A percentile compares a stretch with the other conserved stretches of the same genome.
These are phyloP conservation scores for Pantherophis guttatus DNA, from an alignment of 2,113 vertebrate species.

Conservation along the genomic window DNA sequence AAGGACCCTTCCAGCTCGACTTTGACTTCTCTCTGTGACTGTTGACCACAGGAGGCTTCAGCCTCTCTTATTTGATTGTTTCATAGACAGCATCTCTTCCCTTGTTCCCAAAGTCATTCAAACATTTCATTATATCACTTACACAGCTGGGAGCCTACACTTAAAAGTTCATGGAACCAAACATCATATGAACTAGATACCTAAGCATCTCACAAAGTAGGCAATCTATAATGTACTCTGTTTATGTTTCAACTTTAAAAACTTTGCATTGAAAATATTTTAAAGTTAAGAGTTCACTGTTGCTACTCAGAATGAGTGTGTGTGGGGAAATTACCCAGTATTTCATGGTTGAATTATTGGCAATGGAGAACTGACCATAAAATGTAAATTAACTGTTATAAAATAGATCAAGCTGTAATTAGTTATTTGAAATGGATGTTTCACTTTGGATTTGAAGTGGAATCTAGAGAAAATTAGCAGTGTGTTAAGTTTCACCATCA, in stretches of 20 bases:
- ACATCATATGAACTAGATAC: not conserved
- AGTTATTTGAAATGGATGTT: constrained; percentile 34
- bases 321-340: constrained; percentile 31
- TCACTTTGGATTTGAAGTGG: constrained; percentile 26
- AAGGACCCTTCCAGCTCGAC: no score
- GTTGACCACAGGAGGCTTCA: no score
- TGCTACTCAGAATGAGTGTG: not conserved
- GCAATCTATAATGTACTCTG: not conserved
- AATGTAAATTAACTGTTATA: constrained; percentile 38
- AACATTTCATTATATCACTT: no score
- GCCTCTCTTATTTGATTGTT: no score
- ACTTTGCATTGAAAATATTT: not conserved
- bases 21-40: no score
- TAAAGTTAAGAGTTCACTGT: not conserved
- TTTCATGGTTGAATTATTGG: constrained; percentile 33
- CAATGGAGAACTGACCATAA: constrained; percentile 7
- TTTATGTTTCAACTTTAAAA: not conserved
- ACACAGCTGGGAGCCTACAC: not conserved
- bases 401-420: constrained; percentile 39
- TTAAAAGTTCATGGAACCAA: not conserved
- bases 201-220: not conserved
- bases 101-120: no score
- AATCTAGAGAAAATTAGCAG: constrained; percentile 27
- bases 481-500: not conserved
- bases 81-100: no score